Conservation (phyloP, 2,888 invertebrate genomes). For the Agrilus mali region DNA sequence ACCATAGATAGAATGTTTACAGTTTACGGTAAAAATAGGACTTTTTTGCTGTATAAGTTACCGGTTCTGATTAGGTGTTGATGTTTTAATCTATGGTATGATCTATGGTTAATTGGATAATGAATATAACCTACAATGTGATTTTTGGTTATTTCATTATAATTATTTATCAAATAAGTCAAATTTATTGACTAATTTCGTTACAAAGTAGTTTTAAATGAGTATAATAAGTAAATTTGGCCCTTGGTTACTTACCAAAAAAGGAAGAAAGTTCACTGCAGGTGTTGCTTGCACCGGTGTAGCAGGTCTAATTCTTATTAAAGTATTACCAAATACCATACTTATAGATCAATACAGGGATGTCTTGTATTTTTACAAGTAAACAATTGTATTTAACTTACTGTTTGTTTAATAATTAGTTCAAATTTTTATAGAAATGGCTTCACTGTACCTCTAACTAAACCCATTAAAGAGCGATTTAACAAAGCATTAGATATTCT, state of each 20-base stretch:
- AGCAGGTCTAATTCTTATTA: constrained; percentile 32
- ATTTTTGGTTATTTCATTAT: too few relatives aligned
- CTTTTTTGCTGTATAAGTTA: too few relatives aligned
- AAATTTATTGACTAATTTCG: background rate
- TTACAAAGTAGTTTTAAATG: constrained; percentile 1
- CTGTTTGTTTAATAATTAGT: background rate
- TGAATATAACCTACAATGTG: too few relatives aligned
- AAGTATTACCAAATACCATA: constrained; percentile 49
- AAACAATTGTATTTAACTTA: constrained; percentile 14
- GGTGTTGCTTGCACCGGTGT: constrained; percentile 35
- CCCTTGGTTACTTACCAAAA: constrained; percentile 42
- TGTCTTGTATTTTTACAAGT: constrained; percentile 53
- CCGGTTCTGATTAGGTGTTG: too few relatives aligned
- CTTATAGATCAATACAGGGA: constrained; percentile 47
- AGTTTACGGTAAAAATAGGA: too few relatives aligned
- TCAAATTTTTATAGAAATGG: constrained; percentile 41
- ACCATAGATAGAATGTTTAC: too few relatives aligned
- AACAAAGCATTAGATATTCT: constrained; percentile 47
- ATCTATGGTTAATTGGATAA: too few relatives aligned
- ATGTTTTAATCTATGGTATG: too few relatives aligned
- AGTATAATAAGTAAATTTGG: constrained; percentile 11
- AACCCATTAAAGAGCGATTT: constrained; percentile 38
- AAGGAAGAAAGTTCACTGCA: constrained; percentile 41
- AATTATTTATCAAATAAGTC: too few relatives aligned
- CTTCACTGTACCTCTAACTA: constrained; percentile 41